Evolutionary conservation across 2,888 invertebrate genomes (phyloP), one percentile per base, ranked within the genome.

Genomic region (Drosophila longiperda): DNA sequence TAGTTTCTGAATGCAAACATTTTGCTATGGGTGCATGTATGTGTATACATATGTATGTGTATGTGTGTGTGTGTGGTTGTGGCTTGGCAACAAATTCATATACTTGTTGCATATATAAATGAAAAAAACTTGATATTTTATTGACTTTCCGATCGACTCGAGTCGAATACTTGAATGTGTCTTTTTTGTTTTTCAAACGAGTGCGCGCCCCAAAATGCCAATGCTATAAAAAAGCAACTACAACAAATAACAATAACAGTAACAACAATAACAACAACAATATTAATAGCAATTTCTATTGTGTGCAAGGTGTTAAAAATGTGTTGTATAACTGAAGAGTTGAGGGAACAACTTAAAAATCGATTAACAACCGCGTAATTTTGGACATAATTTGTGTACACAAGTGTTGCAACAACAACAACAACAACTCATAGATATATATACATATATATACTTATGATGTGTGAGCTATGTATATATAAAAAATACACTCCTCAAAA

Each of bases 241-340:
- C 60, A 71, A 49, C 38, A 61, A 61, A 45, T 26, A 48, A 45
- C 4, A 57, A 38, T 11, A 65, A 59, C 26, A 26, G 5, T 9
- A 20, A 1, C 7, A 45, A 3, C 48, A 58, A n/a, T 29, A 62
- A 33, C 12, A 57, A 63, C 33, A 32, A 15, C 38, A 66, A 42
- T 63, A 65, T 54, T 62, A 67, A 68, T 23, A 53, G 32, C 55
- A 50, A 66, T 75, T 76, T 49, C 71, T 71, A 82, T 76, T 89
- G 87, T 87, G 67, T 73, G 85, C 72, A 77, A 89, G 82, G 85
- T 86, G 85, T 86, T 89, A 89, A 86, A 89, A 75, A 82, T 80
- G 68, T 74, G 73, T 80, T 78, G 77, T 78, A 78, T 76, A 80
- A 73, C 66, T 49, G 23, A 32, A 57, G 58, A 70, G 73, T 48